Conservation (phyloP, 2,888 invertebrate genomes). For the Chymomyza amoena region DNA sequence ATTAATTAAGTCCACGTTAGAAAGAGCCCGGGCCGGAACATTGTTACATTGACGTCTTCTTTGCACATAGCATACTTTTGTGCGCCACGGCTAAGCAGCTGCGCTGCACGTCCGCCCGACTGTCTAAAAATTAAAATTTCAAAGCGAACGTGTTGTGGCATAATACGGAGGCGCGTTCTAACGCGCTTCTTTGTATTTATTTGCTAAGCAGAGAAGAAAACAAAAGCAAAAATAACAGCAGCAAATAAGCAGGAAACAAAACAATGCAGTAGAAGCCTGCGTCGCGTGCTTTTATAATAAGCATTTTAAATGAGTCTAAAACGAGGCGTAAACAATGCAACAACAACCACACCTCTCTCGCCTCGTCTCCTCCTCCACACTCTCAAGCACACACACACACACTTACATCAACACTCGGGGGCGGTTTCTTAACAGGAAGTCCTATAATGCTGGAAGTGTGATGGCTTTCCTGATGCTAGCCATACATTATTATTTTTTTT, state of each 20-base stretch:
- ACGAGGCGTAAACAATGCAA: conserved; percentile 51
- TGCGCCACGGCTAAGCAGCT: conserved; percentile 33
- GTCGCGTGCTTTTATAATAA: conserved; percentile 49
- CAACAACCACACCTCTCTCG: background rate
- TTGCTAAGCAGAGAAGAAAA: conserved; percentile 47
- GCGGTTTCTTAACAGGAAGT: background rate
- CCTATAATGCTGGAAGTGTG: background rate
- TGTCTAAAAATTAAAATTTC: conserved; percentile 69
- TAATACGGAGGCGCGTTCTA: background rate
- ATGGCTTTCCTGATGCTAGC: background rate
- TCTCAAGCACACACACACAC: conserved; percentile 25
- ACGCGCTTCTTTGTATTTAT: conserved; percentile 23
- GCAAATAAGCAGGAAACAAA: conserved; percentile 41
- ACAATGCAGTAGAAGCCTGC: conserved; percentile 46
- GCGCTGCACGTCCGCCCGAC: conserved; percentile 19
- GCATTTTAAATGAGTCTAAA: conserved; percentile 50
- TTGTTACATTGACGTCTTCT: background rate
- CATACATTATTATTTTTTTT: conserved; percentile 9
- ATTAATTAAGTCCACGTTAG: conserved; percentile 60
- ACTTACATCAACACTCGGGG: background rate
- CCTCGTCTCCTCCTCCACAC: background rate
- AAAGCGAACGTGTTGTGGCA: conserved; percentile 50
- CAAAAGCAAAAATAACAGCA: conserved; percentile 32
- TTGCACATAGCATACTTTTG: conserved; percentile 52
- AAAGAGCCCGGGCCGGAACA: background rate